Evolutionary conservation across 2,888 invertebrate genomes (phyloP).

Genomic region (Oegoconia quadripuncta): DNA sequence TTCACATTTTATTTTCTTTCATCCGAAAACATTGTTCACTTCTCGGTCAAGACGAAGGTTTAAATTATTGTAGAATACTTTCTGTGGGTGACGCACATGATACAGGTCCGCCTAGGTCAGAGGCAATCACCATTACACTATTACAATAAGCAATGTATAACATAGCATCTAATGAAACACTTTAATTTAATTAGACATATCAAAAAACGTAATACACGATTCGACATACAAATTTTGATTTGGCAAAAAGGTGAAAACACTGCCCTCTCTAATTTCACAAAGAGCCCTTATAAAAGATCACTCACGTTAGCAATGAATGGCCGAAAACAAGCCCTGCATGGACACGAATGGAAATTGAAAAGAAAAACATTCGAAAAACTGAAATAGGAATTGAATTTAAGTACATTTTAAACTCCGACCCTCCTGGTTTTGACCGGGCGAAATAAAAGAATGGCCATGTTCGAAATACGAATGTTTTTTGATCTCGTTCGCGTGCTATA

Average conservation of each 20-base stretch:
- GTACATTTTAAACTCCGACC: slow-evolving; percentile 72
- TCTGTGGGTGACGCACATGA: no score
- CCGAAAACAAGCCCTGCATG: slow-evolving; percentile 62
- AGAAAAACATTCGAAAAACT: slow-evolving; percentile 63
- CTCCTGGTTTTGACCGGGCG: slow-evolving; percentile 65
- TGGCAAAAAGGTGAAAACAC: slow-evolving; percentile 64
- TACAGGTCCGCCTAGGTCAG: no score
- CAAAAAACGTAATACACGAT: no score
- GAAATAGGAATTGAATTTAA: slow-evolving; percentile 76
- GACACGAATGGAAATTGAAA: slow-evolving; percentile 69
- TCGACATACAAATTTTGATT: slow-evolving; percentile 70
- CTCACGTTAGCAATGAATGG: slow-evolving; percentile 76
- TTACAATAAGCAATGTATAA: no score
- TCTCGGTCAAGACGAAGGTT: no score
- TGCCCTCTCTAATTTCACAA: slow-evolving; percentile 71
- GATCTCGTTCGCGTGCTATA: slow-evolving; percentile 63
- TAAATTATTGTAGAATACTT: no score
- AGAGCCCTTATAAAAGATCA: slow-evolving; percentile 75
- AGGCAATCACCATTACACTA: no score
- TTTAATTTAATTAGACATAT: no score
- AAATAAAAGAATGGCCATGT: slow-evolving; percentile 69
- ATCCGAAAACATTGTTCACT: no score
- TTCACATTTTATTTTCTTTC: no score
- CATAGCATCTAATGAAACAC: no score
- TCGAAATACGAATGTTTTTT: slow-evolving; percentile 66